Evolutionary conservation across 2,888 invertebrate species (phyloP).

Genomic region (Eupithecia abbreviata): DNA sequence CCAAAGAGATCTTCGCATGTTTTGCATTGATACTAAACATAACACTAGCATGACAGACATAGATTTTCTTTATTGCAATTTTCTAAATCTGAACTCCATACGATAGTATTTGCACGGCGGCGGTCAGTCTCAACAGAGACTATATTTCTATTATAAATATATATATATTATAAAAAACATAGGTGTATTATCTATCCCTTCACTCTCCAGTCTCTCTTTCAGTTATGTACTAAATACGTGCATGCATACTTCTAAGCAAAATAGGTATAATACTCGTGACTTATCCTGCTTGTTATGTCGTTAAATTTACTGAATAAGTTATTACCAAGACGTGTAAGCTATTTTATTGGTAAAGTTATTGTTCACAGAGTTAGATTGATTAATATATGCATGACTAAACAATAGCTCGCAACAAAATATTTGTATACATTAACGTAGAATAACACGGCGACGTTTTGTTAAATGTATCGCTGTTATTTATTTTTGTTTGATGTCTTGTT

Average conservation of each 20-base stretch:
- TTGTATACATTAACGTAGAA: constrained; percentile 13
- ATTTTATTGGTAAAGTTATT: constrained; percentile 46
- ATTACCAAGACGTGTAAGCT: constrained; percentile 36
- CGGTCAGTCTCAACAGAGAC: neutral
- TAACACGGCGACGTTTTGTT: neutral
- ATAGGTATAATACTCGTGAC: constrained; percentile 48
- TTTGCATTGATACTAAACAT: neutral
- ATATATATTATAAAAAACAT: neutral
- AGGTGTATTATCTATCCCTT: neutral
- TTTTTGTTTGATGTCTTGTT: neutral
- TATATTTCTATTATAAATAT: too few relatives aligned
- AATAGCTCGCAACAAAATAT: constrained; percentile 17
- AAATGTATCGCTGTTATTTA: constrained; percentile 1
- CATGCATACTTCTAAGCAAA: neutral
- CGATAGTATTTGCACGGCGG: neutral
- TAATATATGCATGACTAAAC: constrained; percentile 25
- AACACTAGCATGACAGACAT: neutral
- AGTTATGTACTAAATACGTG: too few relatives aligned
- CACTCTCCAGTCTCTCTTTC: too few relatives aligned
- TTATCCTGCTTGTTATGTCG: constrained; percentile 51
- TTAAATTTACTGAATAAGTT: constrained; percentile 44
- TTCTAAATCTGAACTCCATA: neutral
- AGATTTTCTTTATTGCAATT: neutral
- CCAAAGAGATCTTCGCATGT: neutral
- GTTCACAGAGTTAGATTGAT: constrained; percentile 36